Evolutionary conservation across 2,888 invertebrate species (phyloP).

Genomic region (Timema cristinae): DNA sequence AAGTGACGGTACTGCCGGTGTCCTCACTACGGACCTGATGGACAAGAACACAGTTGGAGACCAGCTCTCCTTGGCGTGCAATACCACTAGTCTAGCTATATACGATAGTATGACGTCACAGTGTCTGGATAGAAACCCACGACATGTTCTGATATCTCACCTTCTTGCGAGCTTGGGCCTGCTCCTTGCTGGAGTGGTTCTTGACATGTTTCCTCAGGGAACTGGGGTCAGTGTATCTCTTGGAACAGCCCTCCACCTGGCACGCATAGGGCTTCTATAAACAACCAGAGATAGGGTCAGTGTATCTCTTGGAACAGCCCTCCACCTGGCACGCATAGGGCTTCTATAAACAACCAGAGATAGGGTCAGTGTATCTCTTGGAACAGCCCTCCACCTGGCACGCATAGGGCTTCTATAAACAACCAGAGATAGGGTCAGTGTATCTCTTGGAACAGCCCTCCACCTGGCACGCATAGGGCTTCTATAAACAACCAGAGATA

Average conservation of each 20-base stretch:
- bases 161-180: slow-evolving; percentile 30
- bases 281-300: slow-evolving; percentile 76
- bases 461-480: slow-evolving; percentile 89
- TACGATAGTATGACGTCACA: no score
- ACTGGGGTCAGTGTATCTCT: slow-evolving; percentile 92
- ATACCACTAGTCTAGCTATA: no score
- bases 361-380: slow-evolving; percentile 92
- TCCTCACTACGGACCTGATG: slow-evolving; percentile 23
- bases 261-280: slow-evolving; percentile 88
- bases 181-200: slow-evolving; percentile 56
- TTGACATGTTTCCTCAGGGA: slow-evolving; percentile 91
- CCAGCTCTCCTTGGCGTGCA: neutral
- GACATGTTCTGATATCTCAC: slow-evolving; percentile 4
- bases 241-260: slow-evolving; percentile 79
- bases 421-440: slow-evolving; percentile 82
- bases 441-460: slow-evolving; percentile 85
- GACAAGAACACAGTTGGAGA: neutral
- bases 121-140: no score
- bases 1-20: neutral
- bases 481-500: slow-evolving; percentile 50
- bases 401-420: slow-evolving; percentile 80
- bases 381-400: slow-evolving; percentile 83
- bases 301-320: slow-evolving; percentile 88
- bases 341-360: slow-evolving; percentile 67
- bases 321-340: slow-evolving; percentile 86